These are phyloP conservation scores for Polia nebulosa DNA, from an alignment of 2,888 invertebrate genomes.

Conservation along the genomic window DNA sequence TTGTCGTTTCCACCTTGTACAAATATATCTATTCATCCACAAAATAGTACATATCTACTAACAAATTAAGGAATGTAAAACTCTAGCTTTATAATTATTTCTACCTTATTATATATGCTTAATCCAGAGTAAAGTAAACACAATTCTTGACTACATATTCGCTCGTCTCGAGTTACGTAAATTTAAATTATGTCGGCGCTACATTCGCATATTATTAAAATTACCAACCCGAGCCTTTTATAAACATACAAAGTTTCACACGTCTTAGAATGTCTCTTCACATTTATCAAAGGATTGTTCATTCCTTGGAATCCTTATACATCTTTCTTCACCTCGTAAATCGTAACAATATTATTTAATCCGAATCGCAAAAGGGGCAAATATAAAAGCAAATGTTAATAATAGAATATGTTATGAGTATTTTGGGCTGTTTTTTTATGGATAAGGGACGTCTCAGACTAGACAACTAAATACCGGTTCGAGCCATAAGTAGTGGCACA, in stretches of 20 bases:
- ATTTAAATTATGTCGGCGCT: conserved; percentile 37
- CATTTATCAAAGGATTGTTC: conserved; percentile 33
- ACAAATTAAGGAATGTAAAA: too few species aligned
- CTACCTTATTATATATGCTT: background rate
- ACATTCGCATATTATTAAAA: conserved; percentile 31
- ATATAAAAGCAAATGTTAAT: conserved; percentile 25
- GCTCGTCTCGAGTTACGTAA: background rate
- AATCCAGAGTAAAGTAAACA: background rate
- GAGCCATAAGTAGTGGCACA: too few species aligned
- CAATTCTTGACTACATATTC: background rate
- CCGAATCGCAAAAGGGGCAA: conserved; percentile 8
- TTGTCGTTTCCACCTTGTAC: too few species aligned
- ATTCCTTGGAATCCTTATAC: background rate
- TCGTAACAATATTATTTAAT: conserved; percentile 25
- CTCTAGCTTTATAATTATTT: too few species aligned
- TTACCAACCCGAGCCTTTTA: conserved; percentile 7
- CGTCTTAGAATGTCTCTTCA: conserved; percentile 11
- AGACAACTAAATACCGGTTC: background rate
- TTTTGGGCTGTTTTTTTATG: background rate
- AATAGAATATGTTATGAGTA: conserved; percentile 20
- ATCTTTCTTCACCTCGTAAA: conserved; percentile 10
- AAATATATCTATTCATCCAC: too few species aligned
- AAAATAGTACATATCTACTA: too few species aligned
- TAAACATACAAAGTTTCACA: background rate
- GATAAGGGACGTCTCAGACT: conserved; percentile 1